Evolutionary conservation across 2,113 vertebrate species (phyloP).

Genomic region (Fregetta grallaria): DNA sequence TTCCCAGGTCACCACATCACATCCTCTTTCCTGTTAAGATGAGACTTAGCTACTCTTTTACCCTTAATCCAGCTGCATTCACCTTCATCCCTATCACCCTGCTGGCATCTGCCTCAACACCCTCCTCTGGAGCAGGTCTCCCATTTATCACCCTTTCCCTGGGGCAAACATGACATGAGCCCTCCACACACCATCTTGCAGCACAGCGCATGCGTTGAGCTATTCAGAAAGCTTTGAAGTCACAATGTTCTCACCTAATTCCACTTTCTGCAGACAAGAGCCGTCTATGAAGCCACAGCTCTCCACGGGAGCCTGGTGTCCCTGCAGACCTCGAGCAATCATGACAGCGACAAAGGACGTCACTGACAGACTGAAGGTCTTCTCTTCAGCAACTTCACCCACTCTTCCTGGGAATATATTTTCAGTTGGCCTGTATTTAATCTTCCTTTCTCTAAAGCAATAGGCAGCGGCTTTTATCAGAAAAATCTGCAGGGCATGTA

Average conservation of each 20-base stretch:
- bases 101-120: not conserved
- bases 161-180: fast-evolving
- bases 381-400: not conserved
- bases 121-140: not conserved
- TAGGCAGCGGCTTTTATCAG: not conserved
- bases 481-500: not conserved
- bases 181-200: not conserved
- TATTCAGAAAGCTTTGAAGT: not conserved
- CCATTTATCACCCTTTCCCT: not conserved
- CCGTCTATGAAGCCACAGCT: not conserved
- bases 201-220: fast-evolving
- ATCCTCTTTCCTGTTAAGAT: not conserved
- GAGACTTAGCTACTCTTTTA: not conserved
- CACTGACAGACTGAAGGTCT: not conserved
- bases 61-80: not conserved
- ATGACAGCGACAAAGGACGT: fast-evolving
- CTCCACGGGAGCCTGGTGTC: not conserved
- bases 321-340: not conserved
- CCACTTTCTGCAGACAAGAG: not conserved
- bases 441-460: not conserved
- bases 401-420: not conserved
- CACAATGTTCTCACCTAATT: not conserved
- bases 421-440: not conserved
- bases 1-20: not conserved
- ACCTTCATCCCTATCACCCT: not conserved